Base-by-base conservation (phyloP, 2,113 vertebrate genomes). In the Copsychus sechellarum region DNA sequence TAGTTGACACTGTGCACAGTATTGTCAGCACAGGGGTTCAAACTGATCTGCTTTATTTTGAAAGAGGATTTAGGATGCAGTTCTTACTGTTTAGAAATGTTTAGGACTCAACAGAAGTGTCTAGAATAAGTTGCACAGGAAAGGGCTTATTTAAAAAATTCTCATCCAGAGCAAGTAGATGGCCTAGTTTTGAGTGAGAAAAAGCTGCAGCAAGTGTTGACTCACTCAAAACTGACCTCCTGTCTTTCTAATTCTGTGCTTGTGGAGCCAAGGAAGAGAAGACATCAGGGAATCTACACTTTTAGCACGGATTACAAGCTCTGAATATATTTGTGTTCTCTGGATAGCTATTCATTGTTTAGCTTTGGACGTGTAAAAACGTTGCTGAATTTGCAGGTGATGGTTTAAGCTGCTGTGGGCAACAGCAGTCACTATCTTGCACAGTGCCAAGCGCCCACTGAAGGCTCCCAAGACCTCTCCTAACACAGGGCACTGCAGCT, bases 371-470 rank as follows among this genome's bases (percentile, higher is more conserved):
- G 50, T 45, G 20, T 53, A 15, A 40, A 81, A 62, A 16, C 8
- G 3, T 29, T 71, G n/a, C 42, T 53, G 54, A 48, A 43, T 60
- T 80, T 67, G 12, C 53, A 56, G 40, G 53, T 20, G 24, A 47
- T 34, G 47, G 31, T 42, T 53, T 24, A 33, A 60, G 38, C 24
- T 31, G 65, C 31, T 24, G 26, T 61, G 79, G 23, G 56, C 58
- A 57, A 70, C n/a, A 57, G 31, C 8, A n/a, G 36, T 28, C 76
- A 6, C 18, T 18, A 0, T 8, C 25, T 36, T 14, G 26, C 47
- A 8, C 3, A 0, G 36, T 38, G 79, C 12, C 5, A 34, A 42
- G 48, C 0, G 22, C 28, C 14, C 20, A 4, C 0, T 31, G 54
- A 70, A 65, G 53, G 42, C 43, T 74, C 34, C 69, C 18, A 33